Evolutionary conservation across 2,113 vertebrate genomes (phyloP), one percentile per base, ranked within the genome.

Genomic region (Nannobrachium achirus): DNA sequence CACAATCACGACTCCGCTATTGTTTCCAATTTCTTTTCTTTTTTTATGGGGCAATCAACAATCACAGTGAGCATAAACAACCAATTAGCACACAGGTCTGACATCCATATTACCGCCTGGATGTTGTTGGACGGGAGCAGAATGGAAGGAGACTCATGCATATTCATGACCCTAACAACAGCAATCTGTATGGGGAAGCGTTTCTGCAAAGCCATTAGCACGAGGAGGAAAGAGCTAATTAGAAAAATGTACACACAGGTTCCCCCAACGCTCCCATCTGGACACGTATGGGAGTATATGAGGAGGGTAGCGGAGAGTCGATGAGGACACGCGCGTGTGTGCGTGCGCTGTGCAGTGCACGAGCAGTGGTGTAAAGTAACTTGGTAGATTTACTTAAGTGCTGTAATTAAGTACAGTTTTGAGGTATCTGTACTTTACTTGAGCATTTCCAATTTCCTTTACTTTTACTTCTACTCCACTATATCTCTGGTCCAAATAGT

Each of bases 81-180:
- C 84, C 88, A 89, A 92, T 86, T 77, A 88, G 70, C 85, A 91
- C 75, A 78, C 79, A 79, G 76, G 84, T 77, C 73, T 80, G 70
- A 85, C 57, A 79, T 83, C 88, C 87, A 82, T 60, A 88, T 90
- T 86, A 86, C 64, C 81, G 86, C 79, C 79, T 83, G 75, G 81
- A 74, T 46, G 69, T 83, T 85, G 89, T 91, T 79, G 89, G 81
- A 33, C 77, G 84, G 76, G 85, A 88, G 82, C 76, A 87, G 82
- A 70, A 78, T 59, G 68, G 80, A n/a, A n/a, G n/a, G n/a, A 58
- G 70, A 18, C 65, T 81, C 50, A 44, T 89, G 82, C 91, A 92
- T 92, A 91, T 90, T 89, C 76, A 92, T 53, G 41, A 79, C 19
- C 49, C 76, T 55, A 75, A 76, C 82, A 66, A 75, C 61, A 51